Percentiles rank a stretch among this genome's conserved stretches.
Conservation (phyloP, 2,797 vertebrate species). For the Cetoscarus ocellatus region DNA sequence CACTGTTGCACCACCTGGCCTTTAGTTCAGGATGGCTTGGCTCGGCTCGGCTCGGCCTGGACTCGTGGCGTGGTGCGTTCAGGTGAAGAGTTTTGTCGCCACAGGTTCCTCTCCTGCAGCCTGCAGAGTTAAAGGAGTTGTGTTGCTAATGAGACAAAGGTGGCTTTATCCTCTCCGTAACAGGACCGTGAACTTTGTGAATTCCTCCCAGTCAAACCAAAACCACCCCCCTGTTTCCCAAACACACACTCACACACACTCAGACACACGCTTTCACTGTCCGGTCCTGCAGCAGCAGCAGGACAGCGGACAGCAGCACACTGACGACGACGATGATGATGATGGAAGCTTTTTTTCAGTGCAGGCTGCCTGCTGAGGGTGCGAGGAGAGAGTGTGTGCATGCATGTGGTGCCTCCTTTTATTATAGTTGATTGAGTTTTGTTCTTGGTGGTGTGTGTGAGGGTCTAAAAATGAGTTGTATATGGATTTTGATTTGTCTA, state of each 20-base stretch:
- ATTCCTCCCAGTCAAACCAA: conserved; percentile 80
- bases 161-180: conserved; percentile 89
- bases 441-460: too few species aligned
- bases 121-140: conserved; percentile 80
- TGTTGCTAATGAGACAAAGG: conserved; percentile 89
- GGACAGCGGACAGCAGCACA: conserved; percentile 1
- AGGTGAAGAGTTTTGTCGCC: conserved; percentile 68
- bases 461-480: too few species aligned
- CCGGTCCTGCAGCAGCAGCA: conserved; percentile 17
- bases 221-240: conserved; percentile 7
- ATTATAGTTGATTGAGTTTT: background rate
- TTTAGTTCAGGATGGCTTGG: background rate
- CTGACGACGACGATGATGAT: background rate
- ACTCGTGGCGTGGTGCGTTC: background rate
- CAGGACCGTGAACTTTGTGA: conserved; percentile 89
- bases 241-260: conserved; percentile 23
- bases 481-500: too few species aligned
- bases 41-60: background rate
- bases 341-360: conserved; percentile 3
- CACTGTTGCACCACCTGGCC: background rate
- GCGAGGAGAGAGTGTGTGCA: conserved; percentile 1
- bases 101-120: conserved; percentile 83
- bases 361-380: background rate
- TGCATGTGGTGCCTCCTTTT: conserved; percentile 2
- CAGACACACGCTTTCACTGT: conserved; percentile 26